These are phyloP conservation scores for Agriopis aurantiaria DNA, from an alignment of 2,888 invertebrate species.

Conservation along the genomic window DNA sequence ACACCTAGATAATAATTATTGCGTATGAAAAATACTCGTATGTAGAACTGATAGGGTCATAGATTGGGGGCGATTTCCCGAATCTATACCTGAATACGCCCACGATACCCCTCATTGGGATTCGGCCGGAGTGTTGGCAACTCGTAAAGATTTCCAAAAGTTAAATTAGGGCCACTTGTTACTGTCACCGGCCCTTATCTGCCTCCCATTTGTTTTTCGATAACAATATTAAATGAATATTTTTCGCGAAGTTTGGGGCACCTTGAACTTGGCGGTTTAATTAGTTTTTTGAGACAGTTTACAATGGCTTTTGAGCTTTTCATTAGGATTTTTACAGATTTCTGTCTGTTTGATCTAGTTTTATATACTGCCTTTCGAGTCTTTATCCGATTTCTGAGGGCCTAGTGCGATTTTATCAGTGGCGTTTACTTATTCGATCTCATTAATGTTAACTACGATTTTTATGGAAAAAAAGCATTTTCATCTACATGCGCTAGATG, in stretches of 20 bases:
- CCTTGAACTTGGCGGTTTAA: constrained; percentile 36
- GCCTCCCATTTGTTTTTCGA: constrained; percentile 62
- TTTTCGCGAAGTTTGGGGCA: constrained; percentile 37
- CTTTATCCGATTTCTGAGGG: background rate
- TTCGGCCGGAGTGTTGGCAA: constrained; percentile 58
- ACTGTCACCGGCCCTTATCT: constrained; percentile 66
- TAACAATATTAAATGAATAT: constrained; percentile 60
- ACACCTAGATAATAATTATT: too few relatives aligned
- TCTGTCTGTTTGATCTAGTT: background rate
- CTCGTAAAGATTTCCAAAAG: constrained; percentile 71
- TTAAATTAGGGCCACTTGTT: constrained; percentile 74
- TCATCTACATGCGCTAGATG: too few relatives aligned
- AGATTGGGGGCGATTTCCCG: background rate
- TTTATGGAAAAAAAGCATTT: too few relatives aligned
- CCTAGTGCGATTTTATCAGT: too few relatives aligned
- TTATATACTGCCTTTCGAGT: background rate
- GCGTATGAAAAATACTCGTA: too few relatives aligned
- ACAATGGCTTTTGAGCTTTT: constrained; percentile 12
- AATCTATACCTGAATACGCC: constrained; percentile 14
- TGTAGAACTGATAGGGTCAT: background rate
- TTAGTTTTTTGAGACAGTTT: constrained; percentile 27
- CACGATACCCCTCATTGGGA: constrained; percentile 53
- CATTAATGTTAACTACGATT: too few relatives aligned
- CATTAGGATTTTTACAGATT: constrained; percentile 14
- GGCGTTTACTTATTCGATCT: too few relatives aligned